Conservation (phyloP, 2,113 vertebrate species). For the Trichechus manatus region DNA sequence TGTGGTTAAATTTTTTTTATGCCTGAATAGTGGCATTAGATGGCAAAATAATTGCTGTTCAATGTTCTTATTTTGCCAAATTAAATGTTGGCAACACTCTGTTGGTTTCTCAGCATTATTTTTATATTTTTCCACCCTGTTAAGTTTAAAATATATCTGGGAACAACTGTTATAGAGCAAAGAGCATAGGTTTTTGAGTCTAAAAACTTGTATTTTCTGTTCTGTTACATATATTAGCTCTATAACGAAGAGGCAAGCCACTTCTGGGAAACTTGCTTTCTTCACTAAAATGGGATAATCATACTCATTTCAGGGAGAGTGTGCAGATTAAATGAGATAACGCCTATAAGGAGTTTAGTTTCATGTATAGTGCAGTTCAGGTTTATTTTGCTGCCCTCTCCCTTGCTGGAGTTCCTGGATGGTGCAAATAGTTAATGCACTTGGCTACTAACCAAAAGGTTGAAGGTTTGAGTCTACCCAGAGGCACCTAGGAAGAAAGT, state of each 20-base stretch:
- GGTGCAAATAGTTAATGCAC: not conserved
- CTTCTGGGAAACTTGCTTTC: not conserved
- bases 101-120: slow-evolving; percentile 45
- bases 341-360: not conserved
- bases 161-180: slow-evolving; percentile 54
- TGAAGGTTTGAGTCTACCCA: not conserved
- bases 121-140: slow-evolving; percentile 54
- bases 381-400: not conserved
- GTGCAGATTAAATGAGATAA: not conserved
- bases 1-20: slow-evolving; percentile 38
- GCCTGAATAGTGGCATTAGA: slow-evolving; percentile 46
- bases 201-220: slow-evolving; percentile 51
- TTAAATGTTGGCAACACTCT: slow-evolving; percentile 46
- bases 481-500: not conserved
- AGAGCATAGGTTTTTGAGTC: not conserved
- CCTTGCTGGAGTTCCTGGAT: not conserved
- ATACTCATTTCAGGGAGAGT: not conserved
- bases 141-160: slow-evolving; percentile 56
- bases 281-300: not conserved
- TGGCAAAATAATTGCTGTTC: slow-evolving; percentile 44
- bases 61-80: slow-evolving; percentile 51
- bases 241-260: not conserved
- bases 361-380: not conserved
- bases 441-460: not conserved
- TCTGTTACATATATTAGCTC: not conserved